These are phyloP conservation scores for Epinephelus cyanopodus DNA, from an alignment of 2,113 vertebrate species.

Conservation along the genomic window DNA sequence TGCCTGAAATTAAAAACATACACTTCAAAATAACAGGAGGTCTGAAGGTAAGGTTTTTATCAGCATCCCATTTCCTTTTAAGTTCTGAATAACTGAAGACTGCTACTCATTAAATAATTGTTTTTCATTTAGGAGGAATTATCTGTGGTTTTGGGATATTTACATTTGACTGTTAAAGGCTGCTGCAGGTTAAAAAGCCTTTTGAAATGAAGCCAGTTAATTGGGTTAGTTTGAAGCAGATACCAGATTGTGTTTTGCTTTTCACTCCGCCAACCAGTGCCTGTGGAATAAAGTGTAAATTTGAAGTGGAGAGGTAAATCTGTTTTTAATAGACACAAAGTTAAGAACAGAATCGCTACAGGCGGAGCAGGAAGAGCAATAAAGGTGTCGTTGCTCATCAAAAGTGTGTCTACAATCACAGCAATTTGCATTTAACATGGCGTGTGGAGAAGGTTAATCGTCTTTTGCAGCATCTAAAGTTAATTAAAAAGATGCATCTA, in stretches of 20 bases:
- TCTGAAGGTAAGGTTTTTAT: not conserved
- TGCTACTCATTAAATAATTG: not conserved
- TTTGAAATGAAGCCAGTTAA: constrained; percentile 33
- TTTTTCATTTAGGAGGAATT: not conserved
- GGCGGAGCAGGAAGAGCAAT: not conserved
- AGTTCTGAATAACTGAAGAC: not conserved
- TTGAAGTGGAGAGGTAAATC: not conserved
- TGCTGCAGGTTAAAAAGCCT: constrained; percentile 1
- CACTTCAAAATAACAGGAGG: not conserved
- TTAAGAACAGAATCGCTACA: not conserved
- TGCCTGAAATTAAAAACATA: not conserved
- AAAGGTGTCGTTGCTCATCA: not conserved
- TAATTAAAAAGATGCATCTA: constrained; percentile 13
- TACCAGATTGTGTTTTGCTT: not conserved
- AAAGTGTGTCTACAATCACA: not conserved
- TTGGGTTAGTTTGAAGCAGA: constrained; percentile 38
- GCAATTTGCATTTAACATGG: constrained; percentile 1
- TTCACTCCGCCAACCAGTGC: not conserved
- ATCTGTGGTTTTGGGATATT: constrained; percentile 1
- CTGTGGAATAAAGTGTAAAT: not conserved
- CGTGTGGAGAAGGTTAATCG: constrained; percentile 18
- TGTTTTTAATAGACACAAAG: not conserved
- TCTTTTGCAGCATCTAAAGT: constrained; percentile 3
- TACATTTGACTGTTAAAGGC: not conserved
- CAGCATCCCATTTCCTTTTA: not conserved